Base-by-base conservation (phyloP, 2,113 vertebrate species). In the Hypomesus transpacificus region DNA sequence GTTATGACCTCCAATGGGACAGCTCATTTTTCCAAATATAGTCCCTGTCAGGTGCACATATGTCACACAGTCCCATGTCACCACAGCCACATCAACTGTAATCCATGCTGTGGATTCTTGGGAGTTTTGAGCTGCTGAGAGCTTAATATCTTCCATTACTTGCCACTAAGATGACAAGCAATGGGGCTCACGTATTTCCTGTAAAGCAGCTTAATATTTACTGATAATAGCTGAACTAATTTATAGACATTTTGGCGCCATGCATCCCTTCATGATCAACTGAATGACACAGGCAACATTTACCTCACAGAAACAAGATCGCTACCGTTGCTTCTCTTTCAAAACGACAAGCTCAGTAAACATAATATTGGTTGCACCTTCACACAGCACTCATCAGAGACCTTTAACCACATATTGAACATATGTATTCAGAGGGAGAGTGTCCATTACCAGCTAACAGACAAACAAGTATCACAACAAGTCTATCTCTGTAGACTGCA, bases 401-500 rank as follows among this genome's bases (percentile, higher is more conserved):
- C 39, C 39, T 46, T 46, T 46, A 46, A 46, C 34, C 60, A 62
- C 14, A 62, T 22, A 18, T 14, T 63, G 61, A 28, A 53, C 53
- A 26, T 54, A 14, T 56, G 46, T 5, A 20, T 39, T 21, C 14
- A 64, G 6, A 64, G 50, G 17, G 18, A 39, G 20, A 2, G n/a
- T 59, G 24, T 57, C 64, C 3, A 14, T 51, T 69, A 73, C 76
- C 76, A 83, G 71, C 82, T 65, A 65, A 39, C 0, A 75, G 74
- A 75, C 69, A 26, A 70, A 63, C 67, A 67, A 67, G 21, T 14
- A 52, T 69, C 70, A 71, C 68, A 66, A 14, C 74, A 20, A 17
- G 60, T 46, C 2, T 20, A 6, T 79, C 74, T 54, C 77, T 74
- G 73, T 80, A 82, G 78, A 80, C 85, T 86, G 85, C 87, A 85